Percentiles rank a stretch among this genome's conserved stretches.
phyloP scores from a whole-genome alignment of 2,888 invertebrate species.

The Euplagia quadripunctaria region DNA sequence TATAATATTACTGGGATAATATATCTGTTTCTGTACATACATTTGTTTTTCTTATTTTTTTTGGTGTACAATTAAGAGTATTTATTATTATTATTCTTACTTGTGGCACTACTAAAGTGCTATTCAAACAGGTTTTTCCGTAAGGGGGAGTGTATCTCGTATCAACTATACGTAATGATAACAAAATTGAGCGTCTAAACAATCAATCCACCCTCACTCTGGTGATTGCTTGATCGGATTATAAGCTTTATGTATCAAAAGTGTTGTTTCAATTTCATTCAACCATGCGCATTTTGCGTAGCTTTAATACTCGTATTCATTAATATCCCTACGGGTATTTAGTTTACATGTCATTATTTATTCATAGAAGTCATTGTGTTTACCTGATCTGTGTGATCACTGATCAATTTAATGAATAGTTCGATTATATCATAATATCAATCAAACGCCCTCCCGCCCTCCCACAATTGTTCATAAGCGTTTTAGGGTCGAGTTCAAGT shows the following conservation, averaged over 20 bases:
- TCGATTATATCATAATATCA: constrained; percentile 4
- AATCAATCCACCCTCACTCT: not conserved
- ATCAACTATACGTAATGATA: not conserved
- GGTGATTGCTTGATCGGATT: not conserved
- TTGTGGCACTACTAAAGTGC: not conserved
- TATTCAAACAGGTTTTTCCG: not conserved
- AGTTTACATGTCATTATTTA: constrained; percentile 1
- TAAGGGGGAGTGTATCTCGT: not conserved
- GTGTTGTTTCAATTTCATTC: not conserved
- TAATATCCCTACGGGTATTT: not conserved
- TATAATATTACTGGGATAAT: too few relatives aligned
- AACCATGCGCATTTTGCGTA: not conserved
- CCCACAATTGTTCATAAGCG: too few relatives aligned
- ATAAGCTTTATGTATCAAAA: not conserved
- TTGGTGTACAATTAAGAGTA: too few relatives aligned
- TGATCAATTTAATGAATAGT: constrained; percentile 8
- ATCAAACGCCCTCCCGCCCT: not conserved
- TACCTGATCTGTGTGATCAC: not conserved
- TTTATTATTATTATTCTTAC: not conserved
- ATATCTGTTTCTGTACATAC: too few relatives aligned
- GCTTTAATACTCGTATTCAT: not conserved
- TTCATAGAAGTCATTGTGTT: constrained; percentile 12
- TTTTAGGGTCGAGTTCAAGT: not conserved
- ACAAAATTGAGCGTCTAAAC: not conserved
- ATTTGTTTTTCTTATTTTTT: too few relatives aligned